Percentiles rank a stretch among this genome's conserved stretches.
Evolutionary conservation across 1,140 invertebrate species (phyloP).

Genomic region (Neodiprion pinetum): DNA sequence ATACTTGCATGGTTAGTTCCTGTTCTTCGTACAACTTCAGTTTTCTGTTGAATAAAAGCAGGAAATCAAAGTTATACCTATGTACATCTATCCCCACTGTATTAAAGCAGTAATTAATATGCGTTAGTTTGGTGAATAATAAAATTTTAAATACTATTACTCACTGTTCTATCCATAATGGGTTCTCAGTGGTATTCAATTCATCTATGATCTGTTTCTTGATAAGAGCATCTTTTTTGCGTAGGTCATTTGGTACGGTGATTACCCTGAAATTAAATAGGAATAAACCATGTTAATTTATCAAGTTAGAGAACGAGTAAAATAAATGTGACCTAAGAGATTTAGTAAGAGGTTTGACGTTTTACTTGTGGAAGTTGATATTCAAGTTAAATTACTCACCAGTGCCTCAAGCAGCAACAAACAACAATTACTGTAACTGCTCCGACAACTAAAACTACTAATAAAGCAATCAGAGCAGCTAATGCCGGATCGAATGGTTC

Average conservation of each 20-base stretch:
- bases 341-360: slow-evolving; percentile 13
- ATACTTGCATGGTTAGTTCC: slow-evolving; percentile 92
- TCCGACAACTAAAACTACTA: slow-evolving; percentile 86
- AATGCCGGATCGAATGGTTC: slow-evolving; percentile 86
- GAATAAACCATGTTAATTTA: neutral
- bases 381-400: slow-evolving; percentile 62
- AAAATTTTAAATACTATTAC: slow-evolving; percentile 41
- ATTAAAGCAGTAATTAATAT: neutral
- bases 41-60: slow-evolving; percentile 67
- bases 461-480: slow-evolving; percentile 82
- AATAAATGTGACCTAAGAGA: neutral
- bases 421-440: slow-evolving; percentile 86
- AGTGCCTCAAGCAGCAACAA: slow-evolving; percentile 88
- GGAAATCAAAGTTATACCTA: slow-evolving; percentile 14
- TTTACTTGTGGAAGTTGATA: slow-evolving; percentile 12
- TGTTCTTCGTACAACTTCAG: slow-evolving; percentile 91
- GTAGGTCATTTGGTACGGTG: slow-evolving; percentile 70
- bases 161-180: slow-evolving; percentile 91
- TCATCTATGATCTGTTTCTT: slow-evolving; percentile 84
- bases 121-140: neutral
- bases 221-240: slow-evolving; percentile 81
- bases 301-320: no score
- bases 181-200: slow-evolving; percentile 89
- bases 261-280: slow-evolving; percentile 63
- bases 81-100: neutral